Evolutionary conservation across 2,888 invertebrate species (phyloP).

Genomic region (Macrosiphum euphorbiae): DNA sequence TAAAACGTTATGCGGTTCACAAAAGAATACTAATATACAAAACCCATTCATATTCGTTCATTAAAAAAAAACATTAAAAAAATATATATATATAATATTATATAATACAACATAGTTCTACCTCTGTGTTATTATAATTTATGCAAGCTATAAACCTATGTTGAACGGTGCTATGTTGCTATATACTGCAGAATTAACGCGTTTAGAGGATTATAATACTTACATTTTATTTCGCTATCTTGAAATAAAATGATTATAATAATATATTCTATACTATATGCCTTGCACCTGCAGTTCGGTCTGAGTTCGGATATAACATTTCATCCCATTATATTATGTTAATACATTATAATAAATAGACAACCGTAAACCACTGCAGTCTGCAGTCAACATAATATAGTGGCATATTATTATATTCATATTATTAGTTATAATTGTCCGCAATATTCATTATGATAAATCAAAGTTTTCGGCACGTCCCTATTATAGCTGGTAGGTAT

Average conservation of each 20-base stretch:
- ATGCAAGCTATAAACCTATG: background rate
- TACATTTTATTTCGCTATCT: background rate
- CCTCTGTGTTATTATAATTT: background rate
- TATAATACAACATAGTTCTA: background rate
- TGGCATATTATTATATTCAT: background rate
- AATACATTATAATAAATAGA: too few species aligned
- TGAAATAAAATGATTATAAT: background rate
- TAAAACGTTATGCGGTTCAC: background rate
- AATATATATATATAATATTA: background rate
- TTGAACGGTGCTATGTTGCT: background rate
- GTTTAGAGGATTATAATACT: background rate
- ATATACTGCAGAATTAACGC: background rate
- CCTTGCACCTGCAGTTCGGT: background rate
- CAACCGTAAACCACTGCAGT: background rate
- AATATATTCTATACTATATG: background rate
- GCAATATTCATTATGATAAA: background rate
- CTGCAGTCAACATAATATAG: background rate
- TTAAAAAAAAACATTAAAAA: background rate
- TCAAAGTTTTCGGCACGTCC: background rate
- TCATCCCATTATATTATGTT: background rate
- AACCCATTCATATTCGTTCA: conserved; percentile 6
- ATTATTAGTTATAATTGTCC: background rate
- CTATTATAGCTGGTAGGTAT: background rate
- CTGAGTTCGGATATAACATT: background rate
- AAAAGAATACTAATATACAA: conserved; percentile 5